These are phyloP conservation scores for Lutjanus campechanus DNA, from an alignment of 2,797 vertebrate genomes.

Conservation along the genomic window DNA sequence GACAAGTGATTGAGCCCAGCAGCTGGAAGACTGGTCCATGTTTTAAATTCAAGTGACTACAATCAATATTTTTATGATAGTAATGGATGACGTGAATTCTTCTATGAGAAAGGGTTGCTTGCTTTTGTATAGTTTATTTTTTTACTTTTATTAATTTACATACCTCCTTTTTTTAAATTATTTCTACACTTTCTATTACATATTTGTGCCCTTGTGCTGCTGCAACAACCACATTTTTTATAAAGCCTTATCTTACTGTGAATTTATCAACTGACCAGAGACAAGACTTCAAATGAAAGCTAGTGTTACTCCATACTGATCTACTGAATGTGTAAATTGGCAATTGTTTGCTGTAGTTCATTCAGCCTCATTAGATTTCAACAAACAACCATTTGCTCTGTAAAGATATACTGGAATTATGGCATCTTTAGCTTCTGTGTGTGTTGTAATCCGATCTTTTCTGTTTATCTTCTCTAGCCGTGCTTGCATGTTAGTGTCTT, in stretches of 20 bases:
- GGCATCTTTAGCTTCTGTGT: too few relatives aligned
- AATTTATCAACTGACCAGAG: background rate
- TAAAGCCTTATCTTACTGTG: background rate
- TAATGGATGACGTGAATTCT: conserved; percentile 1
- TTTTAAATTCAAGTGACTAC: background rate
- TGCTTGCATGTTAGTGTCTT: too few relatives aligned
- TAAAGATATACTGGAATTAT: too few relatives aligned
- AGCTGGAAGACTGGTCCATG: background rate
- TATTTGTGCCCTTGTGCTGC: background rate
- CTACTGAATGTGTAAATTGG: background rate
- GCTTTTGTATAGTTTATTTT: too few relatives aligned
- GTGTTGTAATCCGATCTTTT: too few relatives aligned
- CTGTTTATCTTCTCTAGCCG: too few relatives aligned
- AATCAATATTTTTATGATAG: conserved; percentile 11
- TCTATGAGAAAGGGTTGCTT: background rate
- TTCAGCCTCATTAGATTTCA: too few relatives aligned
- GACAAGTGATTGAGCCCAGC: background rate
- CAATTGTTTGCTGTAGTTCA: background rate
- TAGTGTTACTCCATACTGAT: background rate
- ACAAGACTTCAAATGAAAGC: background rate
- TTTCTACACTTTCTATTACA: background rate
- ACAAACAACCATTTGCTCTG: too few relatives aligned
- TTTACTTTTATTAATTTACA: too few relatives aligned
- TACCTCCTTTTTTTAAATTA: too few relatives aligned
- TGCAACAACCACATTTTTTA: background rate